Evolutionary conservation across 2,797 vertebrate genomes (phyloP).

Genomic region (Melanotaenia parkinsoni): DNA sequence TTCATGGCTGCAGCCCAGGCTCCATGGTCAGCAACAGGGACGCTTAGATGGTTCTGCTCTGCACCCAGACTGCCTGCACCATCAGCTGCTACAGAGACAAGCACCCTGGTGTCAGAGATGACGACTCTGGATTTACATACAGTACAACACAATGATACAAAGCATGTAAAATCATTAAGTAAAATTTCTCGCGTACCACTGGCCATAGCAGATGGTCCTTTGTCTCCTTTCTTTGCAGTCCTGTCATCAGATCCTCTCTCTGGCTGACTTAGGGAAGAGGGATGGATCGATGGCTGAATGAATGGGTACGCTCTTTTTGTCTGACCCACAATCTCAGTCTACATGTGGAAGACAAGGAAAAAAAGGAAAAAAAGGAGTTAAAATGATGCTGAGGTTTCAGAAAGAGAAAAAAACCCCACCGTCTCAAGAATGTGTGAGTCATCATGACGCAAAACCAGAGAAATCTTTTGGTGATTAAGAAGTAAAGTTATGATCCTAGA

Average conservation of each 20-base stretch:
- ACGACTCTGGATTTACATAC: no score
- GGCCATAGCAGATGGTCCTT: slow-evolving; percentile 86
- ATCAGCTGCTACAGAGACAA: slow-evolving; percentile 83
- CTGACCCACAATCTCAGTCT: slow-evolving; percentile 58
- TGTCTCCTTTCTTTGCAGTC: slow-evolving; percentile 66
- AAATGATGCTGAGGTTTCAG: not conserved
- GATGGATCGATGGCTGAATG: slow-evolving; percentile 22
- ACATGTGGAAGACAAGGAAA: slow-evolving; percentile 27
- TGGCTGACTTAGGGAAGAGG: slow-evolving; percentile 36
- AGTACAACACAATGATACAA: no score
- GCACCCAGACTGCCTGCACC: slow-evolving; percentile 87
- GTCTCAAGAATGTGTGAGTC: slow-evolving; percentile 5
- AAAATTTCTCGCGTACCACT: slow-evolving; percentile 81
- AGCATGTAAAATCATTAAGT: not conserved
- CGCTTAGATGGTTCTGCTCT: slow-evolving; percentile 88
- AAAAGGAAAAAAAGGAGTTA: not conserved
- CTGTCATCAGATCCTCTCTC: slow-evolving; percentile 81
- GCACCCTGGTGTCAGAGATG: not conserved
- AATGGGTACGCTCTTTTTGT: slow-evolving; percentile 37
- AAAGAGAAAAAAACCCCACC: not conserved
- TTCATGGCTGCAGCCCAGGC: slow-evolving; percentile 97
- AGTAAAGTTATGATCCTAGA: slow-evolving; percentile 19
- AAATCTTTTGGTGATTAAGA: slow-evolving; percentile 33
- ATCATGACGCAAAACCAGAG: slow-evolving; percentile 7
- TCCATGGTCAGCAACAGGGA: slow-evolving; percentile 88